A percentile compares a stretch with the other conserved stretches of the same genome.
phyloP scores from a whole-genome alignment of 2,113 vertebrate species.

The Cololabis saira region DNA sequence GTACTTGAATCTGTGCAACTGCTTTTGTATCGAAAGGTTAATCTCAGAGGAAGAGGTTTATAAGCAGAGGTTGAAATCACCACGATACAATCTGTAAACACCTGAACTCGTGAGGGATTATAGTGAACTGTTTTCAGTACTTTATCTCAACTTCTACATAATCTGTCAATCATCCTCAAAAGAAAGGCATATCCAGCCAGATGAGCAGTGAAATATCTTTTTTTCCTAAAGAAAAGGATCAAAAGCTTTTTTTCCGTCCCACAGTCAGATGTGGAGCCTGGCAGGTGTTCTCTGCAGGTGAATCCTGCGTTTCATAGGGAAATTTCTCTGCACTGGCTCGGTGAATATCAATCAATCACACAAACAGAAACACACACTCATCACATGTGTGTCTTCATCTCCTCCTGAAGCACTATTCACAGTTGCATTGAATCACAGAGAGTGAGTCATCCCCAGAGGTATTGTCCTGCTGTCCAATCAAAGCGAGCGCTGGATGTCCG shows the following conservation, averaged over 20 bases:
- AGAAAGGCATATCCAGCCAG: slow-evolving; percentile 7
- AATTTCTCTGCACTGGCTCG: slow-evolving; percentile 39
- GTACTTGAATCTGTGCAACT: slow-evolving; percentile 31
- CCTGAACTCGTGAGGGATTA: slow-evolving; percentile 10
- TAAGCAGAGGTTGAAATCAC: slow-evolving; percentile 20
- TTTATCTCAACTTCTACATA: slow-evolving; percentile 2
- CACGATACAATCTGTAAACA: too few species aligned
- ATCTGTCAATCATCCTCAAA: slow-evolving; percentile 10
- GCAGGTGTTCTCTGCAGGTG: slow-evolving; percentile 57
- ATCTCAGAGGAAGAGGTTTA: slow-evolving; percentile 25
- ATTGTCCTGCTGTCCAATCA: slow-evolving; percentile 62
- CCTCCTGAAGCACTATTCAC: slow-evolving; percentile 44
- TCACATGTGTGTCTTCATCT: slow-evolving; percentile 40
- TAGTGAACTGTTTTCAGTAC: not conserved
- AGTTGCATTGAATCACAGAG: slow-evolving; percentile 45
- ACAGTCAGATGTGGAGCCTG: slow-evolving; percentile 23
- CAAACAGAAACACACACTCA: slow-evolving; percentile 11
- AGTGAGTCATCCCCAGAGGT: slow-evolving; percentile 64
- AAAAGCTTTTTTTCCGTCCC: slow-evolving; percentile 29
- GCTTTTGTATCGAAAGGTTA: slow-evolving; percentile 14
- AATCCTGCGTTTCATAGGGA: slow-evolving; percentile 57
- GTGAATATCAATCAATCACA: slow-evolving; percentile 60
- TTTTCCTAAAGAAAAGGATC: slow-evolving; percentile 11
- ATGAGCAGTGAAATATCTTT: not conserved
- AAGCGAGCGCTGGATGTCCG: slow-evolving; percentile 57